Evolutionary conservation across 2,888 invertebrate species (phyloP), one percentile per base, ranked within the genome.

Genomic region (Trilocha varians): DNA sequence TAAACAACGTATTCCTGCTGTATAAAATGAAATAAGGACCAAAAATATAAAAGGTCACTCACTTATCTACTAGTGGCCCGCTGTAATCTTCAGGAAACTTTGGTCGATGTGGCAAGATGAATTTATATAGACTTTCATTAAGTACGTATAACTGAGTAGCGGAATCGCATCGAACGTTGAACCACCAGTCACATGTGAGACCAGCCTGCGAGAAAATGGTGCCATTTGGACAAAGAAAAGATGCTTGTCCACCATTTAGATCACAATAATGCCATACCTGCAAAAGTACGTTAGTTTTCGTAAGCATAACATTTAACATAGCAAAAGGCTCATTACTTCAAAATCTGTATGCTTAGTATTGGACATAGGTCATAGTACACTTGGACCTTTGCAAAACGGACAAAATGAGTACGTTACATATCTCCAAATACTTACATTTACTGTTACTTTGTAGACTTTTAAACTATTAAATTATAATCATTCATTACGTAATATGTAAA

Each of bases 251-350:
- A 5, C 95, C 95, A 64, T 95, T 95, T 43, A 96, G 87, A 69
- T 95, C 95, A 65, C 95, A 96, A 70, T 96, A 96, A 72, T 96
- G 95, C 96, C 95, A 96, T 6, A 95, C 95, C 93, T 93, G 72
- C 13, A 66, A 62, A 37, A 14, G 42, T 2, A 25, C 6, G 25
- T 25, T 9, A 25, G 25, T 25, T 9, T 25, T 25, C 6, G 11
- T 11, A 25, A 6, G 25, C 11, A 25, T 9, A 9, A 25, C 25
- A 9, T 25, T 25, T 25, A 3, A 25, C 11, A 25, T 25, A n/a
- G n/a, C n/a, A n/a, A n/a, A n/a, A n/a, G n/a, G n/a, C n/a, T n/a
- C n/a, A n/a, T n/a, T n/a, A n/a, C n/a, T n/a, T n/a, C n/a, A n/a
- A n/a, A n/a, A n/a, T n/a, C n/a, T n/a, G n/a, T n/a, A n/a, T n/a